Evolutionary conservation across 2,888 invertebrate genomes (phyloP).

Genomic region (Sicus ferrugineus): DNA sequence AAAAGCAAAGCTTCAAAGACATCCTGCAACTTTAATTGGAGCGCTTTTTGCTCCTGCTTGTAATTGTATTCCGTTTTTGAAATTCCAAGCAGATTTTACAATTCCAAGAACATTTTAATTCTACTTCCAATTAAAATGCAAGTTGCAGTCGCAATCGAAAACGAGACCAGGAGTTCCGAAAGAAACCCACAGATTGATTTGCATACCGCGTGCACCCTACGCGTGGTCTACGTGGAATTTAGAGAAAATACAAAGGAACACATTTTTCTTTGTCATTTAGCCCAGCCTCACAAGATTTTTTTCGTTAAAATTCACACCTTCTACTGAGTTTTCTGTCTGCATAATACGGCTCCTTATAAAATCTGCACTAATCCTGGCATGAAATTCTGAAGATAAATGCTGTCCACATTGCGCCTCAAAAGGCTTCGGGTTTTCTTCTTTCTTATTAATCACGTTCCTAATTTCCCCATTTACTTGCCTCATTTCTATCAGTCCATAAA

Average conservation of each 20-base stretch:
- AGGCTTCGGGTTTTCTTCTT: too few relatives aligned
- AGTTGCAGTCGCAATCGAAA: constrained; percentile 8
- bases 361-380: too few relatives aligned
- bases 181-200: constrained; percentile 21
- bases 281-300: too few relatives aligned
- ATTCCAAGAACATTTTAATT: constrained; percentile 22
- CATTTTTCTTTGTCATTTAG: too few relatives aligned
- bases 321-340: too few relatives aligned
- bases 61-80: constrained; percentile 21
- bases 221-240: not conserved
- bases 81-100: constrained; percentile 9
- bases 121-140: constrained; percentile 28
- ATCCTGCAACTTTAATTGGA: constrained; percentile 10
- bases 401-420: too few relatives aligned
- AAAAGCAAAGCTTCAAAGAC: not conserved
- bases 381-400: too few relatives aligned
- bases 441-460: too few relatives aligned
- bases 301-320: too few relatives aligned
- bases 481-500: too few relatives aligned
- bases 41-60: constrained; percentile 1
- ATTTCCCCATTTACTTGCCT: too few relatives aligned
- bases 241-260: not conserved
- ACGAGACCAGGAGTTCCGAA: constrained; percentile 14
- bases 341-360: too few relatives aligned
- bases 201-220: constrained; percentile 11